Evolutionary conservation across 2,797 vertebrate species (phyloP).

Genomic region (Anguilla anguilla): DNA sequence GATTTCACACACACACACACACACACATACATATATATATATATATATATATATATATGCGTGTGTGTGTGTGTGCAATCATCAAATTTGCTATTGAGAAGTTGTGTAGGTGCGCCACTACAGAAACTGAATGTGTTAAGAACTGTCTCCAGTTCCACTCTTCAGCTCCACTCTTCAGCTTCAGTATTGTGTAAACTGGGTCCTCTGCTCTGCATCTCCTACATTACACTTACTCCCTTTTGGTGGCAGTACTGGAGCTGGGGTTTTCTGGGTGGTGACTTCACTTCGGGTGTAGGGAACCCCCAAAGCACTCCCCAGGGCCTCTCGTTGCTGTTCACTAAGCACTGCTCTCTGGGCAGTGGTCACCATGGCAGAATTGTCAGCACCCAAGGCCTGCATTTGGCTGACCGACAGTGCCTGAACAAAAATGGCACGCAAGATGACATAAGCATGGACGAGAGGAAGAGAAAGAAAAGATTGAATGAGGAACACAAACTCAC

Average conservation of each 20-base stretch:
- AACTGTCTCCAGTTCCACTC: background rate
- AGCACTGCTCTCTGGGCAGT: slow-evolving; percentile 52
- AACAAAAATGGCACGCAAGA: slow-evolving; percentile 11
- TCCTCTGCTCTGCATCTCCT: background rate
- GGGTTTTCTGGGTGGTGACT: background rate
- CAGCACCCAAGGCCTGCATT: slow-evolving; percentile 65
- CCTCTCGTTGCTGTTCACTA: slow-evolving; percentile 33
- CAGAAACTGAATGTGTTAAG: background rate
- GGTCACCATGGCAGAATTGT: slow-evolving; percentile 65
- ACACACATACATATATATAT: too few relatives aligned
- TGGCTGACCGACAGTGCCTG: slow-evolving; percentile 63
- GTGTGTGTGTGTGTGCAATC: background rate
- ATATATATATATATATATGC: background rate
- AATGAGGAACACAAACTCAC: slow-evolving; percentile 56
- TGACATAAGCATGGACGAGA: background rate
- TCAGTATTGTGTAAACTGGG: background rate
- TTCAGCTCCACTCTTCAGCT: background rate
- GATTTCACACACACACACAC: too few relatives aligned
- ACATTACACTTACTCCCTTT: background rate
- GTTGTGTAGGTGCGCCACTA: background rate
- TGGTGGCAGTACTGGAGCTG: background rate
- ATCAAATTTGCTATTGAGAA: background rate
- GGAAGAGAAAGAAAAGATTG: background rate
- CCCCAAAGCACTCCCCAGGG: slow-evolving; percentile 44
- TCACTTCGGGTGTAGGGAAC: slow-evolving; percentile 26